A percentile compares a stretch with the other conserved stretches of the same genome.
These are phyloP conservation scores for Catonia carolina DNA, from an alignment of 2,888 invertebrate species.

Conservation along the genomic window DNA sequence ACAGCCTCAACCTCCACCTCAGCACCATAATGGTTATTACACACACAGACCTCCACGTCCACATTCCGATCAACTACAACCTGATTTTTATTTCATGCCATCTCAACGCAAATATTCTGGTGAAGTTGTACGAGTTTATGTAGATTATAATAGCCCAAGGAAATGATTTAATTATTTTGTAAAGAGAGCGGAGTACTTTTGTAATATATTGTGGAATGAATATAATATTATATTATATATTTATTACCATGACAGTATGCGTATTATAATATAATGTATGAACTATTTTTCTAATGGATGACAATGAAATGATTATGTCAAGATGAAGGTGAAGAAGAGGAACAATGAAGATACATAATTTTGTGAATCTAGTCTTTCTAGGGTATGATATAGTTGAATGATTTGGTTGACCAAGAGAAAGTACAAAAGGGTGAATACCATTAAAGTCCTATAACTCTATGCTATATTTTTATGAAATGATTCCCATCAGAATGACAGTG, in stretches of 20 bases:
- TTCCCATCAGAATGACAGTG: too few relatives aligned
- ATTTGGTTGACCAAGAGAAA: too few relatives aligned
- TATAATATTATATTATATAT: not conserved
- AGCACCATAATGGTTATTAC: constrained; percentile 38
- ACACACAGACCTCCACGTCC: constrained; percentile 40
- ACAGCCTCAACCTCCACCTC: constrained; percentile 37
- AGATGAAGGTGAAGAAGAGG: too few relatives aligned
- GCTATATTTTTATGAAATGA: too few relatives aligned
- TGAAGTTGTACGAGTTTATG: constrained; percentile 77
- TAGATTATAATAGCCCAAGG: constrained; percentile 69
- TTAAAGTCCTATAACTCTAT: too few relatives aligned
- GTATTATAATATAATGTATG: not conserved
- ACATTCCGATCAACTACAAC: constrained; percentile 47
- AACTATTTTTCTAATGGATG: not conserved
- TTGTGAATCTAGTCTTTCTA: not conserved
- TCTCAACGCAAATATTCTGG: constrained; percentile 90
- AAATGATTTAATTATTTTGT: constrained; percentile 37
- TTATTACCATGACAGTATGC: not conserved
- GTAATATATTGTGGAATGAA: not conserved
- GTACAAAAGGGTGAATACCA: too few relatives aligned
- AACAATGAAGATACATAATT: too few relatives aligned
- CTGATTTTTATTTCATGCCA: constrained; percentile 94
- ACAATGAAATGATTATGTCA: too few relatives aligned
- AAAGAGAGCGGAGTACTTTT: not conserved
- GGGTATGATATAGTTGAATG: too few relatives aligned